Evolutionary conservation across 2,113 vertebrate species (phyloP), one percentile per base, ranked within the genome.

Genomic region (Equus przewalskii): DNA sequence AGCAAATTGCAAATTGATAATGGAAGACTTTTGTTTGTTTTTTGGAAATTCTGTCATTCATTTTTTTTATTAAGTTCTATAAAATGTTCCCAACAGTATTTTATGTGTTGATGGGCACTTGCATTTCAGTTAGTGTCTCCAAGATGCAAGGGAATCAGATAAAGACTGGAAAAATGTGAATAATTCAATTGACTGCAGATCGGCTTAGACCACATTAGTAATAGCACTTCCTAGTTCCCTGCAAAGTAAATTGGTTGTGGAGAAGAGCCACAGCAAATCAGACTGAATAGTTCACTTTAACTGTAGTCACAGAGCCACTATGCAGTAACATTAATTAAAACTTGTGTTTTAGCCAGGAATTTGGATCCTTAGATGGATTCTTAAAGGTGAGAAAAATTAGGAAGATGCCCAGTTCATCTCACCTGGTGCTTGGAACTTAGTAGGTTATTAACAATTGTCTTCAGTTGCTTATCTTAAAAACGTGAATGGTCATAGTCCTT

Each of bases 381-480:
- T 95, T 62, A 91, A 93, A 95, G 36, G 14, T 89, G 58, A 84
- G 13, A 56, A 88, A 76, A 67, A 54, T 49, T 7, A 75, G 41
- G 82, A 83, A 7, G 8, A 21, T 58, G 7, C 24, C 2, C 41
- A 44, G 13, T 84, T 80, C 62, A 41, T 91, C n/a, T 80, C 58
- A 81, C 22, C 62, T 67, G 36, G 18, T 58, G 36, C 60, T 16
- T 64, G 24, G 22, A 78, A 81, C 46, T n/a, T 46, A 65, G 21
- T 24, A 51, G 3, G 49, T 72, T 92, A 87, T 22, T 36, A 79
- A 49, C 5, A 70, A 14, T 54, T 85, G 7, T 94, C 67, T 24
- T 93, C 22, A 19, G 28, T 93, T 86, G 72, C 70, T 95, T 22
- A 72, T 81, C 60, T 91, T n/a, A 64, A 95, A 96, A 75, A 73